Base-by-base conservation (phyloP, 2,888 invertebrate genomes). In the Cheilosia soror region DNA sequence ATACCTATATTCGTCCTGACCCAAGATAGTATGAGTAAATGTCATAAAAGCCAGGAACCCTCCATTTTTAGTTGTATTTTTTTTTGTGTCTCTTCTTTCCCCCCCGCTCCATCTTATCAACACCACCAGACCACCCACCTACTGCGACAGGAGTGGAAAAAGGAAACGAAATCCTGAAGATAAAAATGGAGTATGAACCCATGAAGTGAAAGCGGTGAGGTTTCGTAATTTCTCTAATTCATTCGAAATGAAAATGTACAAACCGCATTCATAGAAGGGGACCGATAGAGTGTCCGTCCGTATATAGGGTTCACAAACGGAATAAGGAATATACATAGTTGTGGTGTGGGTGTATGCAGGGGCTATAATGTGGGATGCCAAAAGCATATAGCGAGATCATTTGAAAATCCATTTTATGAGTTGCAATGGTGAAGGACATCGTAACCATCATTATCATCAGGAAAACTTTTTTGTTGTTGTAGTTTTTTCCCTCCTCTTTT, bases 401-500 rank as follows among this genome's bases (percentile, higher is more conserved):
- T 81, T 81, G 68, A 72, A 81, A 85, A 85, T 81, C 76, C 81
- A 85, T 85, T 85, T 81, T 85, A 85, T 72, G 76, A 77, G 63
- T 81, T 85, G 81, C 85, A 85, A 63, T 81, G 81, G 58, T 51
- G 68, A 49, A 81, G 80, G 71, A 80, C 80, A 71, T 76, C 60
- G 66, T 73, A 55, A 83, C 73, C 79, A 79, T 84, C 68, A 60
- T 80, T 37, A 51, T 73, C 51, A 33, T 60, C 60, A 73, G 58
- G 27, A 82, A 73, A 25, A 51, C 2, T 9, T 13, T 11, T 25
- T 37, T 37, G 33, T 37, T 37, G 37, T 11, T 11, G 1, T 37
- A 4, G 4, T 11, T 11, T 37, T 33, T 33, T 33, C 33, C 4
- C 20, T 31, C 42, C n/a, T 51, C 44, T 9, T 60, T 53, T 33